Evolutionary conservation across 2,113 vertebrate species (phyloP).

Genomic region (Mola mola): DNA sequence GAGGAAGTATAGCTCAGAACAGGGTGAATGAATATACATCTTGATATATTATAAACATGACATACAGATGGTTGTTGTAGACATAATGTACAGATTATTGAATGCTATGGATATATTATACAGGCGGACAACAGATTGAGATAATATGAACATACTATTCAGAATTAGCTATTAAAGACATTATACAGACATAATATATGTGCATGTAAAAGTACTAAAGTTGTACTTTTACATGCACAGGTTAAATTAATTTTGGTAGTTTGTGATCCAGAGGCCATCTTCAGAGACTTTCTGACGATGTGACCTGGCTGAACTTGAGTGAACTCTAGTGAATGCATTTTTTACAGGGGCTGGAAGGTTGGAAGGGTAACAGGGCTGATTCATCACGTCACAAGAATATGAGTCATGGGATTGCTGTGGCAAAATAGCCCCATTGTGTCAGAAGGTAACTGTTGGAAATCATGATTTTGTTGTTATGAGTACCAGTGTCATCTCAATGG

Average conservation of each 20-base stretch:
- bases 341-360: conserved; percentile 6
- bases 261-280: background rate
- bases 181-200: too few species aligned
- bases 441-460: conserved; percentile 70
- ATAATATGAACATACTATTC: too few species aligned
- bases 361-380: background rate
- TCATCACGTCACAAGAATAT: conserved; percentile 34
- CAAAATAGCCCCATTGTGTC: conserved; percentile 54
- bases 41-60: too few species aligned
- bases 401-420: conserved; percentile 51
- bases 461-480: conserved; percentile 55
- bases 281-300: background rate
- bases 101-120: too few species aligned
- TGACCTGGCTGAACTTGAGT: conserved; percentile 19
- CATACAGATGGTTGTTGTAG: too few species aligned
- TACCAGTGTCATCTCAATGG: conserved; percentile 55
- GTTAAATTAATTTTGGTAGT: background rate
- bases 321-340: conserved; percentile 1
- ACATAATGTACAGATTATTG: too few species aligned
- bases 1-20: too few species aligned
- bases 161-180: too few species aligned
- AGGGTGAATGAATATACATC: too few species aligned
- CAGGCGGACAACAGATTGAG: too few species aligned
- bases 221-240: too few species aligned
- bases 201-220: too few species aligned